phyloP scores from a whole-genome alignment of 2,888 invertebrate genomes.

The Tetheella fluctuosa region DNA sequence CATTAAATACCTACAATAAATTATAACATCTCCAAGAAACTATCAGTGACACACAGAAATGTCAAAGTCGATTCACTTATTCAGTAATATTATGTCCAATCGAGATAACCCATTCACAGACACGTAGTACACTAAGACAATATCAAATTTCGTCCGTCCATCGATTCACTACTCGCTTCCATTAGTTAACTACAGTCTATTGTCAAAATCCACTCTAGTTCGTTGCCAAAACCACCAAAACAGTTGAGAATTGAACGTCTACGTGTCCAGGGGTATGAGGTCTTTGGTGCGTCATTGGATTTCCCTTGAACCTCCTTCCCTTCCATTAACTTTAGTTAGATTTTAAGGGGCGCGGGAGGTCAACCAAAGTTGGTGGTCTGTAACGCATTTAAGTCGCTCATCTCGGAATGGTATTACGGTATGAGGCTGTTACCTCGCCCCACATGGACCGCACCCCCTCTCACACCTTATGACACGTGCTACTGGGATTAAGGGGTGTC shows the following conservation, averaged over 20 bases:
- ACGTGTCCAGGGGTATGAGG: slow-evolving; percentile 53
- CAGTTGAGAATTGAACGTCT: slow-evolving; percentile 69
- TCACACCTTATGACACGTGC: slow-evolving; percentile 61
- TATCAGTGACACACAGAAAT: slow-evolving; percentile 24
- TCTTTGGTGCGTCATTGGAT: slow-evolving; percentile 41
- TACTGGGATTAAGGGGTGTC: slow-evolving; percentile 70
- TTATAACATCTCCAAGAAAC: not conserved
- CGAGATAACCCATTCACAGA: slow-evolving; percentile 46
- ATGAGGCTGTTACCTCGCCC: slow-evolving; percentile 56
- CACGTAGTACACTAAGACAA: slow-evolving; percentile 63
- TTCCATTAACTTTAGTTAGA: slow-evolving; percentile 27
- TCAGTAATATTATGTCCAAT: slow-evolving; percentile 44
- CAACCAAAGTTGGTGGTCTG: slow-evolving; percentile 57
- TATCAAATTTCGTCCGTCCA: slow-evolving; percentile 63
- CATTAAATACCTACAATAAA: not conserved
- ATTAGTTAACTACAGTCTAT: slow-evolving; percentile 75
- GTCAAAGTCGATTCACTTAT: slow-evolving; percentile 43
- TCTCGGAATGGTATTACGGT: slow-evolving; percentile 81
- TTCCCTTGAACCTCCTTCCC: slow-evolving; percentile 39
- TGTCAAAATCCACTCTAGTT: slow-evolving; percentile 78
- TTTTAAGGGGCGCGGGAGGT: slow-evolving; percentile 38
- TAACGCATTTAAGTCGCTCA: slow-evolving; percentile 82
- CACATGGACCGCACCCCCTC: slow-evolving; percentile 43
- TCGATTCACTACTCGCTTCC: slow-evolving; percentile 62
- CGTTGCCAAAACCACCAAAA: slow-evolving; percentile 70